Percentiles rank a stretch among this genome's conserved stretches.
Evolutionary conservation across 2,113 vertebrate genomes (phyloP).

Genomic region (Pachycephala philippinensis): DNA sequence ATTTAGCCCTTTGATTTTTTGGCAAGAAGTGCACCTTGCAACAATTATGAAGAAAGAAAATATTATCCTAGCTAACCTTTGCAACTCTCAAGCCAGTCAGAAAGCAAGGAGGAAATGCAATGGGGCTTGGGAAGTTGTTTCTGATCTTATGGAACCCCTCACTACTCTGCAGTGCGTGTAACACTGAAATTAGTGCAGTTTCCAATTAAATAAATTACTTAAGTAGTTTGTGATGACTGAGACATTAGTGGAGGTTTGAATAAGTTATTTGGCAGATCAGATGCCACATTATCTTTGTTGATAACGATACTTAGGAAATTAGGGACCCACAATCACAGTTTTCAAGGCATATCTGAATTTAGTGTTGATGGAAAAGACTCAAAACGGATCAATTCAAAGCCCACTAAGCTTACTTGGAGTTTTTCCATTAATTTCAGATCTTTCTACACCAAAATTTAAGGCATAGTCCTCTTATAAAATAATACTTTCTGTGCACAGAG

Average conservation of each 20-base stretch:
- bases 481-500: background rate
- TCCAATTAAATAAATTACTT: background rate
- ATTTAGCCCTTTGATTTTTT: constrained; percentile 35
- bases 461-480: background rate
- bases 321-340: background rate
- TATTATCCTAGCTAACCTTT: background rate
- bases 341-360: background rate
- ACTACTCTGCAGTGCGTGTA: background rate
- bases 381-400: background rate
- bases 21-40: background rate
- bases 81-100: background rate
- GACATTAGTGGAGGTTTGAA: background rate
- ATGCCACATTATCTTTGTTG: background rate
- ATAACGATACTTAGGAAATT: background rate
- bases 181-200: background rate
- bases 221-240: background rate
- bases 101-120: background rate
- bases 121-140: background rate
- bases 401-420: background rate
- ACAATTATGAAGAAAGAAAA: background rate
- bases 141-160: background rate
- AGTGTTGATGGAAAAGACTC: background rate
- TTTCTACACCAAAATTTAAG: background rate
- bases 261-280: background rate
- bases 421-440: constrained; percentile 13